Evolutionary conservation across 2,888 invertebrate species (phyloP), one percentile per base, ranked within the genome.

Genomic region (Sclerodermus sp.): DNA sequence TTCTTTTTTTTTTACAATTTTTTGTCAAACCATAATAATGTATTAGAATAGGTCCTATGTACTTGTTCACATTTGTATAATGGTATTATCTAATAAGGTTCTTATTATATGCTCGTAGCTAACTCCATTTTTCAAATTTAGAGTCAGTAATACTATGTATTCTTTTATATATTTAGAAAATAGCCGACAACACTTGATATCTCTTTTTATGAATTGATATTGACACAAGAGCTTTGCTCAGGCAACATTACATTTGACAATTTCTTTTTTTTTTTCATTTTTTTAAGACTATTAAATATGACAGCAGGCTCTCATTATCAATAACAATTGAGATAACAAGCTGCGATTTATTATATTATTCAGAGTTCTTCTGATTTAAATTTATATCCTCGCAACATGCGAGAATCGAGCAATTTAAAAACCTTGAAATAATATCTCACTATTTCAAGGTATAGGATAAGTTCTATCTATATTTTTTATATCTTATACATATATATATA

Each of bases 31-130:
- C 58, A 70, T 71, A 67, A 67, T 68, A 71, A 66, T 67, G 58
- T 73, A 73, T 71, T 71, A 72, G 68, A 73, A 70, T 72, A 73
- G 62, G 68, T 69, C 58, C 64, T 72, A 70, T 67, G 60, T 69
- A 71, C 67, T 66, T 67, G 63, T 70, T 70, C 66, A 70, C 66
- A 68, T 71, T 68, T 68, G 64, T 68, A 71, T 68, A n/a, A 66
- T 58, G 66, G 62, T 73, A 73, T n/a, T 64, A 68, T 68, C 70
- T 73, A 72, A 67, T 67, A 72, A 71, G 68, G 66, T 73, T 70
- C 60, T 67, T 60, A 64, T 68, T 73, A 63, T 74, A 58, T 68
- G 66, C 66, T 65, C 64, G 57, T 68, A 58, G 67, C 68, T 66
- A 73, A 71, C 71, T 70, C 64, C 50, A 52, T 63, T 67, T 58